phyloP scores from a whole-genome alignment of 2,113 vertebrate species.

The Cebidichthys violaceus region DNA sequence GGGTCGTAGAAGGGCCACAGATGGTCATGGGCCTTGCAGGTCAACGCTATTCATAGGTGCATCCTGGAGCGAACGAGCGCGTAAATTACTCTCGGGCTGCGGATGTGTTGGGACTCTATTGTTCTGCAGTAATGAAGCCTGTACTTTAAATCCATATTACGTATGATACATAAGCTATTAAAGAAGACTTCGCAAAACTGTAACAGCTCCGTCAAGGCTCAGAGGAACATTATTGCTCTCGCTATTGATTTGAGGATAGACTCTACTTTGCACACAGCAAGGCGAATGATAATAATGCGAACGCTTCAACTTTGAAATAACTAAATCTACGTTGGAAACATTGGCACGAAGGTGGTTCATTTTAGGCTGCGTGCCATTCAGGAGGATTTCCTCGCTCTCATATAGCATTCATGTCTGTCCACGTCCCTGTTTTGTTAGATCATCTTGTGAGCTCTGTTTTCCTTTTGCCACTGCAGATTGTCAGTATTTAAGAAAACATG shows the following conservation, averaged over 20 bases:
- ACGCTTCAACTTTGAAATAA: conserved; percentile 33
- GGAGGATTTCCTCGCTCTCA: conserved; percentile 2
- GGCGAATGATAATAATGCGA: conserved; percentile 40
- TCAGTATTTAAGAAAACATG: neutral
- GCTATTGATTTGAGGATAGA: conserved; percentile 59
- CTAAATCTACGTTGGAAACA: conserved; percentile 21
- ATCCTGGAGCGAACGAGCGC: conserved; percentile 59
- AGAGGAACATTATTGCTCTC: conserved; percentile 47
- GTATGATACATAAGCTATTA: conserved; percentile 34
- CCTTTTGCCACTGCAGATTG: neutral
- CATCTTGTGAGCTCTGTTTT: neutral
- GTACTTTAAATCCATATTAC: conserved; percentile 65
- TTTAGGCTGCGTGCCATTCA: neutral
- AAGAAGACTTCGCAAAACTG: conserved; percentile 32
- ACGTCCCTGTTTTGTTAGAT: neutral
- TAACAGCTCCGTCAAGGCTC: conserved; percentile 36
- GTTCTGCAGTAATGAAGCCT: conserved; percentile 46
- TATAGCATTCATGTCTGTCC: neutral
- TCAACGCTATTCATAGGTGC: conserved; percentile 66
- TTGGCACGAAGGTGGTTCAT: neutral
- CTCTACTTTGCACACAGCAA: conserved; percentile 19
- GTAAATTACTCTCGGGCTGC: conserved; percentile 51
- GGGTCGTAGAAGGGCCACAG: conserved; percentile 63
- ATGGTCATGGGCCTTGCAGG: conserved; percentile 69
- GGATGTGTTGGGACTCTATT: conserved; percentile 50